These are phyloP conservation scores for Pygathrix nemaeus DNA, from an alignment of 2,113 vertebrate genomes.

Conservation along the genomic window DNA sequence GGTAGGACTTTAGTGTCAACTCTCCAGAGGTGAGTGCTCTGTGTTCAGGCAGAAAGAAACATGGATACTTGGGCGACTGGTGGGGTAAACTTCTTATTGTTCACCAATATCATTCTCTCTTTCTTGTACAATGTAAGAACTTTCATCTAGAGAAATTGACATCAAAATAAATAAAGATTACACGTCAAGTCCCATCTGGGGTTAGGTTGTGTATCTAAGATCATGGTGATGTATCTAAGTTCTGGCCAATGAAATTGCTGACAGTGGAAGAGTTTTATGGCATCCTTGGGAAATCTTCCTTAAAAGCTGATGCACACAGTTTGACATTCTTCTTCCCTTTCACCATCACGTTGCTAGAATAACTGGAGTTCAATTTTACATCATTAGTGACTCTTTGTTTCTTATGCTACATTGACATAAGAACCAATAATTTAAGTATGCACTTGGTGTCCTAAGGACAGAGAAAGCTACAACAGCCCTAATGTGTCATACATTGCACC, in stretches of 20 bases:
- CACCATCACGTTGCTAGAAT: neutral
- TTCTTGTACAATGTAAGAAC: neutral
- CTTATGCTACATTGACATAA: neutral
- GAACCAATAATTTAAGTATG: neutral
- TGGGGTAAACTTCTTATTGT: neutral
- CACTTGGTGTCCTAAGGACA: neutral
- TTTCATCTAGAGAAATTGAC: neutral
- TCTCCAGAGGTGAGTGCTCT: neutral
- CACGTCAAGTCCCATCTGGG: neutral
- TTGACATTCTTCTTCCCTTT: neutral
- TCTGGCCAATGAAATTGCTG: neutral
- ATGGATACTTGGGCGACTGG: too few relatives aligned
- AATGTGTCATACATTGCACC: neutral
- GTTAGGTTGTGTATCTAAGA: neutral
- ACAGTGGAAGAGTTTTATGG: neutral
- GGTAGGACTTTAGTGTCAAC: neutral
- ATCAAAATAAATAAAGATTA: neutral
- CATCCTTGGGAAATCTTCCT: neutral
- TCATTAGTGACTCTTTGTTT: neutral
- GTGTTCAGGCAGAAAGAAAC: neutral
- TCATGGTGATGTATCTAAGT: neutral
- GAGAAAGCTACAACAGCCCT: neutral
- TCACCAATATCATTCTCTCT: neutral
- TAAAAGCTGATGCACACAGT: neutral
- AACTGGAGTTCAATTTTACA: neutral